These are phyloP conservation scores for Alectura lathami DNA, from an alignment of 2,113 vertebrate genomes.

Conservation along the genomic window DNA sequence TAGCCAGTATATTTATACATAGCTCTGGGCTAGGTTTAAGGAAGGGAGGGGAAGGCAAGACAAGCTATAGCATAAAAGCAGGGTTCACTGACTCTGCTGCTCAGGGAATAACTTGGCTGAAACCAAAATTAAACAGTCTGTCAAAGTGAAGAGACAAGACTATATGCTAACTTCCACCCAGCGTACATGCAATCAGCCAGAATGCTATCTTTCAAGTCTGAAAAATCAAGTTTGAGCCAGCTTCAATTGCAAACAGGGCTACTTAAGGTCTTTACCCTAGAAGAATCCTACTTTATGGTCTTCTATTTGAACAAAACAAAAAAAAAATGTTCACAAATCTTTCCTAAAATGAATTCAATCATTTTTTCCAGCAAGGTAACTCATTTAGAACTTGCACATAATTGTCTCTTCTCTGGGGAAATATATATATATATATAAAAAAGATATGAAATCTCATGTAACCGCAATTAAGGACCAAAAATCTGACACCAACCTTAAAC, in stretches of 20 bases:
- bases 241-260: background rate
- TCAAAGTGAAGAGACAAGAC: background rate
- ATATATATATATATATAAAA: too few species aligned
- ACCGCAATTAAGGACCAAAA: background rate
- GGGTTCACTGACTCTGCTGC: background rate
- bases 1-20: background rate
- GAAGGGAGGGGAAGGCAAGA: background rate
- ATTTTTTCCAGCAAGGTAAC: background rate
- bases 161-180: background rate
- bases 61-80: background rate
- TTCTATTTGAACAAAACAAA: background rate
- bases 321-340: too few species aligned
- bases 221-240: background rate
- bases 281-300: background rate
- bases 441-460: background rate
- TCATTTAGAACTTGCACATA: background rate
- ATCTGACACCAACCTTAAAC: background rate
- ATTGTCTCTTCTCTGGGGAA: background rate
- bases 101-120: background rate
- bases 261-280: background rate
- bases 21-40: background rate
- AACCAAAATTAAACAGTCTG: constrained; percentile 8
- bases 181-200: background rate
- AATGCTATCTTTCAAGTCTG: background rate
- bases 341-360: background rate